phyloP scores from a whole-genome alignment of 2,888 invertebrate species.

The Hylaea fasciaria region DNA sequence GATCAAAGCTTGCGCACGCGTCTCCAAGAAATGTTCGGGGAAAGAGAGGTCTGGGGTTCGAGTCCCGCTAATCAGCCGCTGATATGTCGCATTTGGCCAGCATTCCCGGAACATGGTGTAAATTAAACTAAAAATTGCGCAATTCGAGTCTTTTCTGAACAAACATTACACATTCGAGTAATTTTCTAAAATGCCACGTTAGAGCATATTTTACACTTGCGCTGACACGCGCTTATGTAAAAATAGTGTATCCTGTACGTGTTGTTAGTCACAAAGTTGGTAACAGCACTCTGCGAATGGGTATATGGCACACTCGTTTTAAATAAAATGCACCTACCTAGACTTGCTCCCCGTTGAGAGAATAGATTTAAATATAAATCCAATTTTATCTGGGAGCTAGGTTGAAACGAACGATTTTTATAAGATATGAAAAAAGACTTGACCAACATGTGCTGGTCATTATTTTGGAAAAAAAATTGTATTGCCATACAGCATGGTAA shows the following conservation, averaged over 20 bases:
- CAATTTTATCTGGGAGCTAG: too few relatives aligned
- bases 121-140: conserved; percentile 29
- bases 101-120: conserved; percentile 59
- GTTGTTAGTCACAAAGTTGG: conserved; percentile 24
- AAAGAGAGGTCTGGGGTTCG: conserved; percentile 73
- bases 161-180: conserved; percentile 23
- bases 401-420: too few relatives aligned
- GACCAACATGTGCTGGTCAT: too few relatives aligned
- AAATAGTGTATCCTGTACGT: conserved; percentile 38
- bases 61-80: conserved; percentile 70
- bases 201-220: conserved; percentile 12
- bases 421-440: too few relatives aligned
- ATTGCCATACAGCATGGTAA: too few relatives aligned
- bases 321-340: conserved; percentile 20
- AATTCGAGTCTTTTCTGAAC: conserved; percentile 21
- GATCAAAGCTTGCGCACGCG: conserved; percentile 73
- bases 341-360: conserved; percentile 31
- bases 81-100: conserved; percentile 61
- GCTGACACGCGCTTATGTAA: conserved; percentile 32
- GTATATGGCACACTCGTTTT: conserved; percentile 30
- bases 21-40: conserved; percentile 66
- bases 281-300: conserved; percentile 36
- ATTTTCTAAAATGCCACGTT: conserved; percentile 36
- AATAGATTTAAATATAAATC: conserved; percentile 4
- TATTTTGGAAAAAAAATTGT: too few relatives aligned